These are phyloP conservation scores for Mactromeris polynyma DNA, from an alignment of 2,888 invertebrate genomes.

Conservation along the genomic window DNA sequence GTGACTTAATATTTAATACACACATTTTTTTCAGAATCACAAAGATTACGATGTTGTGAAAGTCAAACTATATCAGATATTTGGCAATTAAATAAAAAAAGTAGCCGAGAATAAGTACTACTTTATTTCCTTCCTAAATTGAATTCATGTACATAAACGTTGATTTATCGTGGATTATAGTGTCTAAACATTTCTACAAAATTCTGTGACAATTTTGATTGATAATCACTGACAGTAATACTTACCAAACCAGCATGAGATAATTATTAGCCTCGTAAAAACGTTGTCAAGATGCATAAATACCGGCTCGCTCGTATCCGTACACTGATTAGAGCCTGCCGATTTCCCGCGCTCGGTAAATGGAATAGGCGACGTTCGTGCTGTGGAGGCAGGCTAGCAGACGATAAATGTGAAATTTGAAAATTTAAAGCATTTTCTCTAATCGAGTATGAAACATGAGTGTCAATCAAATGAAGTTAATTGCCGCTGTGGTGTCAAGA, in stretches of 20 bases:
- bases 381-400: slow-evolving; percentile 58
- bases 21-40: not conserved
- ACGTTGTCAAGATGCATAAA: slow-evolving; percentile 64
- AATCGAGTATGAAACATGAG: slow-evolving; percentile 52
- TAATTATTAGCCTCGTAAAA: slow-evolving; percentile 65
- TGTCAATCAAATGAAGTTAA: slow-evolving; percentile 54
- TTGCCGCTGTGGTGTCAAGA: slow-evolving; percentile 32
- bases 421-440: slow-evolving; percentile 55
- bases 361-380: slow-evolving; percentile 70
- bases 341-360: slow-evolving; percentile 62
- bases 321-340: slow-evolving; percentile 63
- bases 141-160: slow-evolving; percentile 39
- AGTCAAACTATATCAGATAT: not conserved
- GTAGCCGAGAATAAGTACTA: slow-evolving; percentile 5
- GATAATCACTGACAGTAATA: slow-evolving; percentile 65
- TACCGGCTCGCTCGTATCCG: slow-evolving; percentile 56
- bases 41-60: not conserved
- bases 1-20: too few species aligned
- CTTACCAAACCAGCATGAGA: slow-evolving; percentile 55
- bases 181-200: slow-evolving; percentile 40
- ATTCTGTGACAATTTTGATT: slow-evolving; percentile 62
- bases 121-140: slow-evolving; percentile 32
- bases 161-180: slow-evolving; percentile 39
- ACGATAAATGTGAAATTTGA: slow-evolving; percentile 59
- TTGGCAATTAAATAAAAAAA: slow-evolving; percentile 13